These are phyloP conservation scores for Anastatus disparis DNA, from an alignment of 1,140 invertebrate species.

Conservation along the genomic window DNA sequence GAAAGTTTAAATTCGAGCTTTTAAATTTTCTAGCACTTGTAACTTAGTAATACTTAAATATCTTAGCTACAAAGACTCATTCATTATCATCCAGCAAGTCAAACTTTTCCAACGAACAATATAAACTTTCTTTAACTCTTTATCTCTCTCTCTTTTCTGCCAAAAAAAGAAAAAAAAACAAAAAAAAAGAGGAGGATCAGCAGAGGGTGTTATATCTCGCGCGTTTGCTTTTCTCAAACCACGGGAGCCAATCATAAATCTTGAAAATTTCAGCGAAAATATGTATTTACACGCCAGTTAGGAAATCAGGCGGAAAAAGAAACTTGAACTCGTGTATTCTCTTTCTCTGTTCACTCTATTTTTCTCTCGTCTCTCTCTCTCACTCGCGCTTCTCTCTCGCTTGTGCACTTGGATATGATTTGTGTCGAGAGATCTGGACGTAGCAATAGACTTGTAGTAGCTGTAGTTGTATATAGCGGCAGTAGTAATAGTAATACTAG, in stretches of 20 bases:
- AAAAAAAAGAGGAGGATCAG: too few species aligned
- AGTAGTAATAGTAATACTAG: too few species aligned
- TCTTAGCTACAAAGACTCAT: constrained; percentile 5
- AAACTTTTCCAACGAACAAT: constrained; percentile 23
- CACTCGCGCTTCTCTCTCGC: too few species aligned
- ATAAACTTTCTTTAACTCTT: too few species aligned
- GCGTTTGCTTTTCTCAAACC: too few species aligned
- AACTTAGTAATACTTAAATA: background rate
- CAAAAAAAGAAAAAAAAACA: constrained; percentile 10
- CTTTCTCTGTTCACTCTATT: background rate
- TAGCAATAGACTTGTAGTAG: constrained; percentile 3
- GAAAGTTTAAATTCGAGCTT: too few species aligned
- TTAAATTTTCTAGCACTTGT: too few species aligned
- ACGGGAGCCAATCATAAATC: constrained; percentile 30
- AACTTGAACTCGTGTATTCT: constrained; percentile 13
- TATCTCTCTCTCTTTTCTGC: too few species aligned
- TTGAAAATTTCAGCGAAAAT: constrained; percentile 15
- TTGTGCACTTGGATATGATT: constrained; percentile 22
- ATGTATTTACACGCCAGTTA: constrained; percentile 40
- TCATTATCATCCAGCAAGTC: constrained; percentile 22
- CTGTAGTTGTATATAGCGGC: background rate
- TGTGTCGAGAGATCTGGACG: constrained; percentile 25
- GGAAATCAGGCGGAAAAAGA: constrained; percentile 30
- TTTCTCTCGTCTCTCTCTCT: background rate
- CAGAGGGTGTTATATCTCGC: constrained; percentile 6